A percentile compares a stretch with the other conserved stretches of the same genome.
phyloP scores from a whole-genome alignment of 2,797 vertebrate species.

The Hydrolagus colliei region DNA sequence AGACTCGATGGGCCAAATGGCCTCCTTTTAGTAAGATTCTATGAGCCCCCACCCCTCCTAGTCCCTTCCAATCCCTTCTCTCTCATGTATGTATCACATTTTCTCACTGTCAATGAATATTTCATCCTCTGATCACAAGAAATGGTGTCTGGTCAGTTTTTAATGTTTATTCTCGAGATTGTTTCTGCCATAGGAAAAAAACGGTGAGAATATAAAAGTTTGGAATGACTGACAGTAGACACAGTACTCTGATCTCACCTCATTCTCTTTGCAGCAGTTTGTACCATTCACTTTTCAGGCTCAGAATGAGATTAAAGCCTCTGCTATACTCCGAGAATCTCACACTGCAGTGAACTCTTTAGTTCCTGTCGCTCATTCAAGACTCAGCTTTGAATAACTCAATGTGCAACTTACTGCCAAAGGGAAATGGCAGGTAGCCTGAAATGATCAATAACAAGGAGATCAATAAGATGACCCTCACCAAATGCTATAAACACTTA shows the following conservation, averaged over 20 bases:
- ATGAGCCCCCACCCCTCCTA: too few relatives aligned
- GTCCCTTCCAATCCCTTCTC: too few relatives aligned
- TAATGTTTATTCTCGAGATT: neutral
- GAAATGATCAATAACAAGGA: neutral
- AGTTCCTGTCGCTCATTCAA: neutral
- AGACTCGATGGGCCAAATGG: too few relatives aligned
- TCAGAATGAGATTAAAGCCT: neutral
- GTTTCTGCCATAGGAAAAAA: neutral
- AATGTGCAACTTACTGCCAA: neutral
- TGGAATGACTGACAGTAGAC: neutral
- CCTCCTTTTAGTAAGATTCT: too few relatives aligned
- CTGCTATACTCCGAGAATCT: neutral
- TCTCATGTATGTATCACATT: too few relatives aligned
- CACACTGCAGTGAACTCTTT: neutral
- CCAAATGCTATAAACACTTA: neutral
- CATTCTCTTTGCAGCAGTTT: neutral
- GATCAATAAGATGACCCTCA: slow-evolving; percentile 2
- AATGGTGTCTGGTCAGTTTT: neutral
- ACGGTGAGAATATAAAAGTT: neutral
- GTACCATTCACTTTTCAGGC: neutral
- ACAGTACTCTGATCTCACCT: neutral
- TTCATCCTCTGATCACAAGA: neutral
- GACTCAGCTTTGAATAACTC: neutral
- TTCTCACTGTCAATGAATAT: too few relatives aligned
- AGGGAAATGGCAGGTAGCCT: neutral